Evolutionary conservation across 2,888 invertebrate genomes (phyloP).

Genomic region (Pantelozetes paolii): DNA sequence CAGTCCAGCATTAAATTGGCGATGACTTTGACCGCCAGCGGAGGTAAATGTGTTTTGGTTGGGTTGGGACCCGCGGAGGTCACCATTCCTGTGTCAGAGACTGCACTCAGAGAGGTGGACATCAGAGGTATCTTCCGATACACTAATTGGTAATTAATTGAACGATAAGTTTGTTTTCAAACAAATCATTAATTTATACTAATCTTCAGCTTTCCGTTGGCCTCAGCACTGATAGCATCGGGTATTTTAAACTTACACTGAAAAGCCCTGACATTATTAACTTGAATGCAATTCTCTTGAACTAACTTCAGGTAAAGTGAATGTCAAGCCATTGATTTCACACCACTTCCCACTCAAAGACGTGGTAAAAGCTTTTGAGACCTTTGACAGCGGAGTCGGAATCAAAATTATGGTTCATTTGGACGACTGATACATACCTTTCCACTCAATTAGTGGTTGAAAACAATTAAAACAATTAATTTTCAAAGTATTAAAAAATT

Average conservation of each 20-base stretch:
- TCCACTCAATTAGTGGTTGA: too few relatives aligned
- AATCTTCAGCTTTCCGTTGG: slow-evolving; percentile 61
- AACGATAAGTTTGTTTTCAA: not conserved
- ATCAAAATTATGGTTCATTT: slow-evolving; percentile 42
- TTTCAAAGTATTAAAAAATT: too few relatives aligned
- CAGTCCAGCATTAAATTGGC: slow-evolving; percentile 70
- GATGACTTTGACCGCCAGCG: slow-evolving; percentile 73
- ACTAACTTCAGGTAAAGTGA: slow-evolving; percentile 62
- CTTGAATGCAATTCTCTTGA: not conserved
- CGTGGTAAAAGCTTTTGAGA: slow-evolving; percentile 75
- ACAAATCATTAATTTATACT: not conserved
- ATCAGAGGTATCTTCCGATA: slow-evolving; percentile 90
- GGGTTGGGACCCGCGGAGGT: slow-evolving; percentile 78
- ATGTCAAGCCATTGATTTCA: slow-evolving; percentile 76
- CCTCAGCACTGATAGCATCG: slow-evolving; percentile 69
- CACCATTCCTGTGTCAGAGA: slow-evolving; percentile 74
- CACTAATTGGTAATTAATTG: slow-evolving; percentile 67
- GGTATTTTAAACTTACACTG: not conserved
- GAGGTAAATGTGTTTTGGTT: slow-evolving; percentile 78
- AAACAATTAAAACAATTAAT: too few relatives aligned
- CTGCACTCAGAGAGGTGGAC: slow-evolving; percentile 75
- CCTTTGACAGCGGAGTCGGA: slow-evolving; percentile 55
- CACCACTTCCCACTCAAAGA: slow-evolving; percentile 74
- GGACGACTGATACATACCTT: too few relatives aligned
- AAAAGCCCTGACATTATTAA: not conserved